Evolutionary conservation across 2,888 invertebrate genomes (phyloP).

Genomic region (Caenorhabditis uteleia): DNA sequence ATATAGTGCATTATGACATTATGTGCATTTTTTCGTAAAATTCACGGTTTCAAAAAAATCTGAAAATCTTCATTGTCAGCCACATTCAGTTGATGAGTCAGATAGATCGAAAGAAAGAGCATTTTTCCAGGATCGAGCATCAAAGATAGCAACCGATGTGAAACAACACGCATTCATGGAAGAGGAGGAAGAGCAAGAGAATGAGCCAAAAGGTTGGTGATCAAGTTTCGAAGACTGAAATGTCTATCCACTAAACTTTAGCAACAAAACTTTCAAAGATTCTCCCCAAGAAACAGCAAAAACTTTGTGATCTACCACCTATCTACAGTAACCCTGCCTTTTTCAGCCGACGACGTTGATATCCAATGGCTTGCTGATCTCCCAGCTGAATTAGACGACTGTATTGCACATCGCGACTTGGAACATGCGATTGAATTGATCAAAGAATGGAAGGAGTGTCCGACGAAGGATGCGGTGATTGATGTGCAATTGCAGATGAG

Average conservation of each 20-base stretch:
- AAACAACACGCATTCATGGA: conserved; percentile 8
- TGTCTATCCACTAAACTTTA: neutral
- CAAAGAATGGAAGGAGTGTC: conserved; percentile 63
- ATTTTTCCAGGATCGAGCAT: too few species aligned
- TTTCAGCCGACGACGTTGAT: conserved; percentile 46
- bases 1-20: too few species aligned
- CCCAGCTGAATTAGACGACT: conserved; percentile 65
- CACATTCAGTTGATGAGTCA: too few species aligned
- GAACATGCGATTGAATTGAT: conserved; percentile 67
- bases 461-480: conserved; percentile 52
- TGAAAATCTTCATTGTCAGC: too few species aligned
- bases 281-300: neutral
- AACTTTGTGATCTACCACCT: neutral
- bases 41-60: too few species aligned
- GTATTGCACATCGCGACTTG: conserved; percentile 63
- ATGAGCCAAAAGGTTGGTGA: neutral
- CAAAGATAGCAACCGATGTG: conserved; percentile 2
- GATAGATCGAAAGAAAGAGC: too few species aligned
- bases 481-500: conserved; percentile 61
- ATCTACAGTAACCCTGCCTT: neutral
- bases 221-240: neutral
- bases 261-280: neutral
- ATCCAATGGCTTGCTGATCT: conserved; percentile 61
- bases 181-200: conserved; percentile 22
- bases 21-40: neutral